Conservation (phyloP, 2,888 invertebrate species). For the Sinhomidia bicolor region DNA sequence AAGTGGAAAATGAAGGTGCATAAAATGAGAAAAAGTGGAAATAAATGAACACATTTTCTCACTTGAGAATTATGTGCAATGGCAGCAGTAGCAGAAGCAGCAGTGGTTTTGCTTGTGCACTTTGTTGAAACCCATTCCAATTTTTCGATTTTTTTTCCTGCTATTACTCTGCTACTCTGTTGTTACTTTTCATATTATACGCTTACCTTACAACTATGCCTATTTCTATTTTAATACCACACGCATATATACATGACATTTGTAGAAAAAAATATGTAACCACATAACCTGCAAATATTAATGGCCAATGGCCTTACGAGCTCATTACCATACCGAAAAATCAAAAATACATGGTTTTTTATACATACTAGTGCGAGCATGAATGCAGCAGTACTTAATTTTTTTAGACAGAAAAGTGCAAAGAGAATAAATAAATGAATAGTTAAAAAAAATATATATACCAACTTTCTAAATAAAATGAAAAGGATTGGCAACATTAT, state of each 20-base stretch:
- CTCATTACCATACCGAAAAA: background rate
- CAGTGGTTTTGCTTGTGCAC: too few species aligned
- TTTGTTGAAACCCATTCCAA: too few species aligned
- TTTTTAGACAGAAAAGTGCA: background rate
- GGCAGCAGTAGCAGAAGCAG: background rate
- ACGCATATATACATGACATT: background rate
- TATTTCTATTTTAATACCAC: background rate
- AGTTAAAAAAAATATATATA: too few species aligned
- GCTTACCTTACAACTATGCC: background rate
- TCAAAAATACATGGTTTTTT: background rate
- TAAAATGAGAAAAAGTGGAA: background rate
- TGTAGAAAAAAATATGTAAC: background rate
- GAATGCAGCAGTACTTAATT: background rate
- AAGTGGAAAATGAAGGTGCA: background rate
- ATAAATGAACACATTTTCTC: background rate
- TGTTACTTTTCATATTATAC: background rate
- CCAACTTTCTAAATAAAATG: too few species aligned
- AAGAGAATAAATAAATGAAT: background rate
- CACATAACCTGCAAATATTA: background rate
- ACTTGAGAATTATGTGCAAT: background rate
- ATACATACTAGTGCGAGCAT: background rate
- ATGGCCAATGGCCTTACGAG: background rate
- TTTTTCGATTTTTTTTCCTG: too few species aligned
- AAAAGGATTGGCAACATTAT: slow-evolving; percentile 24
- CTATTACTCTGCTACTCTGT: background rate